Percentiles rank a stretch among this genome's conserved stretches.
These are phyloP conservation scores for Notodonta dromedarius DNA, from an alignment of 2,888 invertebrate species.

Conservation along the genomic window DNA sequence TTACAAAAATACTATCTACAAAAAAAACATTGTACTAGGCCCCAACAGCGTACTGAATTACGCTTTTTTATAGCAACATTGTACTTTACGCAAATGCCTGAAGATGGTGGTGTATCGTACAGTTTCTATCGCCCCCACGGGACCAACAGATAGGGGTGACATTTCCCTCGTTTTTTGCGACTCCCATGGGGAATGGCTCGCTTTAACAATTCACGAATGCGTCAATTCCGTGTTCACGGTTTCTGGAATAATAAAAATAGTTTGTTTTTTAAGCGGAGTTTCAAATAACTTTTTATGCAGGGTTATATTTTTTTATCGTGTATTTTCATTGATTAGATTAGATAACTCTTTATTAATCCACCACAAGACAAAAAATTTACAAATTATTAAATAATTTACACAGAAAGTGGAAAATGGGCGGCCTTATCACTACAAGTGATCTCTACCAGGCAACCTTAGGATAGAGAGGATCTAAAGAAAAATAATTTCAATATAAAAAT, in stretches of 20 bases:
- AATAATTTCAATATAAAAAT: no score
- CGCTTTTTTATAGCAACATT: constrained; percentile 47
- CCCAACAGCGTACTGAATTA: constrained; percentile 37
- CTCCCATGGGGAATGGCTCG: constrained; percentile 56
- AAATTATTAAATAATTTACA: no score
- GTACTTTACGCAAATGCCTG: constrained; percentile 48
- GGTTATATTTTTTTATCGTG: no score
- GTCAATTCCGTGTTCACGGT: constrained; percentile 43
- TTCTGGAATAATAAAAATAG: constrained; percentile 5
- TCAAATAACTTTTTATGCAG: no score
- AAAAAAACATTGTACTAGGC: constrained; percentile 4
- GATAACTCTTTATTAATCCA: no score
- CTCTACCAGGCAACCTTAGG: no score
- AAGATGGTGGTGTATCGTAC: constrained; percentile 20
- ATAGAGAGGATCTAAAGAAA: no score
- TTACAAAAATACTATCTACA: no score
- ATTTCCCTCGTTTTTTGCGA: constrained; percentile 62
- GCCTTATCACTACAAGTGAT: no score
- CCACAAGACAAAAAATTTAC: no score
- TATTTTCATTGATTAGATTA: no score
- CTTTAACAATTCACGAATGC: constrained; percentile 68
- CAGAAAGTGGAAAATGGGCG: no score
- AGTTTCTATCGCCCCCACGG: constrained; percentile 40
- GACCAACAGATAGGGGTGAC: constrained; percentile 55
- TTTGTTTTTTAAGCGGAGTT: background rate